phyloP scores from a whole-genome alignment of 2,113 vertebrate genomes.

The Chascanopsetta lugubris region DNA sequence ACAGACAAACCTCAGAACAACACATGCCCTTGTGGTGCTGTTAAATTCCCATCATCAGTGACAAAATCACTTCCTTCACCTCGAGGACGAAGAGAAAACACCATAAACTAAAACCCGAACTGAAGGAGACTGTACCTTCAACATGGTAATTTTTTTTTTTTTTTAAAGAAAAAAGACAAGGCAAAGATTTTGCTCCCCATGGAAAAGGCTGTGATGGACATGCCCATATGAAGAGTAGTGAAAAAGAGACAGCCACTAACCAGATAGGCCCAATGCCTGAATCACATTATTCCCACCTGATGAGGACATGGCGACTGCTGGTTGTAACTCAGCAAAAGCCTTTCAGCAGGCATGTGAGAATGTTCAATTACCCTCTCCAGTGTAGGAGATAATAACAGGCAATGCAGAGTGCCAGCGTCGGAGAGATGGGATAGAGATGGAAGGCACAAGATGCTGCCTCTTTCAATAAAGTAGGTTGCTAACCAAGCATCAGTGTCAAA shows the following conservation, averaged over 20 bases:
- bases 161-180: too few relatives aligned
- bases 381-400: not conserved
- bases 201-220: not conserved
- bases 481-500: not conserved
- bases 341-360: not conserved
- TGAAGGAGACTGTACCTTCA: too few relatives aligned
- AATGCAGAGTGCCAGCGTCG: not conserved
- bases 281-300: not conserved
- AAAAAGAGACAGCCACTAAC: not conserved
- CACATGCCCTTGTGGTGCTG: too few relatives aligned
- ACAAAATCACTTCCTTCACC: too few relatives aligned
- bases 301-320: not conserved
- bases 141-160: too few relatives aligned
- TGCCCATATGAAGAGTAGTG: not conserved
- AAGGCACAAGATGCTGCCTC: not conserved
- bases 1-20: too few relatives aligned
- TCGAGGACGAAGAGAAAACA: too few relatives aligned
- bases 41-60: too few relatives aligned
- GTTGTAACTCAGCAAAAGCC: not conserved
- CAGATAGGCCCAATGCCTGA: not conserved
- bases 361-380: not conserved
- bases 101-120: too few relatives aligned
- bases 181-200: not conserved
- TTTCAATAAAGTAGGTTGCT: not conserved
- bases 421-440: not conserved